Evolutionary conservation across 2,113 vertebrate genomes (phyloP), one percentile per base, ranked within the genome.

Genomic region (Corythaixoides concolor): DNA sequence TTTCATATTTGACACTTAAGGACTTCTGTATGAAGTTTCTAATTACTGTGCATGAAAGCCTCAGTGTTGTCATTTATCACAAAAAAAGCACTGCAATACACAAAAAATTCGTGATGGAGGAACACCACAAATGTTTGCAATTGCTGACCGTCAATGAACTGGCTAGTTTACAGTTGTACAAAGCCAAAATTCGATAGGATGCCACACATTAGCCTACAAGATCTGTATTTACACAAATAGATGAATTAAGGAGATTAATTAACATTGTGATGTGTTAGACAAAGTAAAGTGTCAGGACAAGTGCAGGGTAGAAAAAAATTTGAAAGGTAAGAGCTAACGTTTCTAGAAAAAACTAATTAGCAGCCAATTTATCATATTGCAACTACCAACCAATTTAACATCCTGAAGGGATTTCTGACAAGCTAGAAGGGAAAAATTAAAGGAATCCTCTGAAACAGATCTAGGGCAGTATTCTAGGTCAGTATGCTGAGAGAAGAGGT

Each of bases 391-490:
- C 21, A 56, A 88, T 81, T 87, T 69, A 88, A 45, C 47, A 83
- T 92, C 94, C 92, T 79, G 67, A 75, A 81, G 75, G 84, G 35
- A 16, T 55, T 92, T 97, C n/a, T 80, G 50, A 89, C 53, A 92
- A 92, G 53, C 60, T 43, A 32, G 50, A 59, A 50, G 32, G 24
- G 33, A 66, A 35, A 79, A 92, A 93, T 47, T 67, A 69, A 53
- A 91, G 59, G 53, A 89, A 90, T 75, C 33, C 30, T 67, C 45
- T 52, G 66, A 26, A 95, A 74, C 16, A 94, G 70, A 95, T 95
- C 6, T 93, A 88, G 94, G 94, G 85, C 92, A 96, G 68, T 12
- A 96, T 94, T 93, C 85, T 89, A 96, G 97, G 96, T 94, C 91
- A 96, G 87, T 88, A 9, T 93, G 88, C 53, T 12, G 14, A 72